These are phyloP conservation scores for Xyrichtys novacula DNA, from an alignment of 2,797 vertebrate genomes.

Conservation along the genomic window DNA sequence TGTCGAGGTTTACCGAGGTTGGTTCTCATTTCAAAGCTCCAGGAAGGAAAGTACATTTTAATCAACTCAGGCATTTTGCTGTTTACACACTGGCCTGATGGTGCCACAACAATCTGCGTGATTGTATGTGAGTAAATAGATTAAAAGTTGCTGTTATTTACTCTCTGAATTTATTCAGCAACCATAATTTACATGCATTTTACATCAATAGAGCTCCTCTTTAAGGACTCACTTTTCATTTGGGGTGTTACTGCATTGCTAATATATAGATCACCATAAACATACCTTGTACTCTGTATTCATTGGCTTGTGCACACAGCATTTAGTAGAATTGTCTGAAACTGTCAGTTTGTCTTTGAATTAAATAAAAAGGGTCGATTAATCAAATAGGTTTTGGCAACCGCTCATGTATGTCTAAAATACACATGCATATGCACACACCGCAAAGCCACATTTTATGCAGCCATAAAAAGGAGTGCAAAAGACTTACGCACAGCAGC, in stretches of 20 bases:
- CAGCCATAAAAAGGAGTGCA: constrained; percentile 30
- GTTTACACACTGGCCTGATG: not conserved
- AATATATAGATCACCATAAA: not conserved
- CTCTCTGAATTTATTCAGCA: not conserved
- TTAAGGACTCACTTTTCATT: not conserved
- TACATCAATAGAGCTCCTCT: not conserved
- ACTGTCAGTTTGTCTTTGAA: not conserved
- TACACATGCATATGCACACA: not conserved
- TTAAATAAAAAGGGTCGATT: too few relatives aligned
- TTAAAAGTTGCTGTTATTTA: not conserved
- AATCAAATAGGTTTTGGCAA: constrained; percentile 15
- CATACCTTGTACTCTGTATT: not conserved
- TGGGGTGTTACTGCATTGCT: not conserved
- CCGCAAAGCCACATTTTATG: constrained; percentile 18
- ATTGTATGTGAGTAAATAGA: not conserved
- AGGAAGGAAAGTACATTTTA: not conserved
- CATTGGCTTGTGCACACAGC: not conserved
- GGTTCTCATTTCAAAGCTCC: not conserved
- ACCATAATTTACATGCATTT: not conserved
- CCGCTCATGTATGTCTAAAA: constrained; percentile 17
- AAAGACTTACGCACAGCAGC: constrained; percentile 31
- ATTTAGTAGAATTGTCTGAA: not conserved
- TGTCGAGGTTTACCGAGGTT: not conserved
- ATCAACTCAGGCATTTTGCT: not conserved
- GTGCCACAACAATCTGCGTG: not conserved